Percentiles rank a stretch among this genome's conserved stretches.
Conservation (phyloP, 23 tunicate species). For the Clavelina lepadiformis region DNA sequence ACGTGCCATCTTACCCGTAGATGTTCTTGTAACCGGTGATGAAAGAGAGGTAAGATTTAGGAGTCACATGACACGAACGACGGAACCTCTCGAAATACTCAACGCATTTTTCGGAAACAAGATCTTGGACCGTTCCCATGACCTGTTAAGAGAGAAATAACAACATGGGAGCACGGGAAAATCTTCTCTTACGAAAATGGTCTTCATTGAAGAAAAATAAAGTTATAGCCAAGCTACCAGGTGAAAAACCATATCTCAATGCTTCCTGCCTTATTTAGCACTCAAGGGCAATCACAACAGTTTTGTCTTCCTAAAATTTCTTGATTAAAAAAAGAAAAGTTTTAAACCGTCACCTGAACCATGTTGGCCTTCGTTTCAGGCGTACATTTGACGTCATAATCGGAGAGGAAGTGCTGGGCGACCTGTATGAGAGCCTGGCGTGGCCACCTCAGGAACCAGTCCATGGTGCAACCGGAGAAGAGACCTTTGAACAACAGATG, state of each 20-base stretch:
- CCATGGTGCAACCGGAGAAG: conserved; percentile 87
- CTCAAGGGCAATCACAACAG: no score
- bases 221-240: neutral
- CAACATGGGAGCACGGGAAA: no score
- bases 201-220: neutral
- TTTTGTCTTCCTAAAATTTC: no score
- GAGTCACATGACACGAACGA: conserved; percentile 78
- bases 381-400: conserved; percentile 49
- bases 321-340: no score
- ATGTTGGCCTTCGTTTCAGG: conserved; percentile 53
- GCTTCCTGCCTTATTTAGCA: neutral
- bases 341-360: conserved; percentile 89
- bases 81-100: conserved; percentile 77
- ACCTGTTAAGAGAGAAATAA: conserved; percentile 13
- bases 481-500: conserved; percentile 42
- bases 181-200: neutral
- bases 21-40: conserved; percentile 74
- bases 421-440: conserved; percentile 76
- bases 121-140: conserved; percentile 78
- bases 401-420: conserved; percentile 62
- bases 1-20: conserved; percentile 53
- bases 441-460: conserved; percentile 88
- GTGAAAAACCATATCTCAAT: neutral
- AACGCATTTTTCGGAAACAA: conserved; percentile 68
- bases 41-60: conserved; percentile 71